Evolutionary conservation across 1,140 invertebrate species (phyloP).

Genomic region (Bombus affinis): DNA sequence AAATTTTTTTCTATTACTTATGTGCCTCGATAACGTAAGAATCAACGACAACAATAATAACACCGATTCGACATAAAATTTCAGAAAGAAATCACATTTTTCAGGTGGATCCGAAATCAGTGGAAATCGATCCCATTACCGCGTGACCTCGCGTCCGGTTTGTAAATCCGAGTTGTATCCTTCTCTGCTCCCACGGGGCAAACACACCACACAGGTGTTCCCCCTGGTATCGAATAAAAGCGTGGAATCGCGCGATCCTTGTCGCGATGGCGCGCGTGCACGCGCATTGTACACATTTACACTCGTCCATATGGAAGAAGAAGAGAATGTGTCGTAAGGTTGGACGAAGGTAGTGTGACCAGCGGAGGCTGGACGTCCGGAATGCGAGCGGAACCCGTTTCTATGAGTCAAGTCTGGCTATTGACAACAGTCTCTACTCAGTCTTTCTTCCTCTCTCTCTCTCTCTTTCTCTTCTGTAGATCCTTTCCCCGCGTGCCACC

Average conservation of each 20-base stretch:
- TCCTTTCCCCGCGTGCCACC: neutral
- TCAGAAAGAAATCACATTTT: neutral
- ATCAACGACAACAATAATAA: neutral
- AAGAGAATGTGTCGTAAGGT: conserved; percentile 36
- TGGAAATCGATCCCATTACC: neutral
- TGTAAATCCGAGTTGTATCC: neutral
- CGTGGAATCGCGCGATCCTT: conserved; percentile 1
- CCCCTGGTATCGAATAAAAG: conserved; percentile 22
- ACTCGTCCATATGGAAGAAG: neutral
- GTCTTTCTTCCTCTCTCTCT: conserved; percentile 6
- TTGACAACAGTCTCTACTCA: conserved; percentile 66
- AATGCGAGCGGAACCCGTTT: conserved; percentile 76
- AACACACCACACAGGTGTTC: conserved; percentile 17
- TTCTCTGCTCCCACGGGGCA: neutral
- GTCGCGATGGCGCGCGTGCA: neutral
- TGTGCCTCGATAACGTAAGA: too few species aligned
- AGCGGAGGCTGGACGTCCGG: conserved; percentile 64
- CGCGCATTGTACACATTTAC: neutral
- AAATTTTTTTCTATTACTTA: too few species aligned
- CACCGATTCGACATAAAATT: neutral
- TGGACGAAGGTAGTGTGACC: conserved; percentile 58
- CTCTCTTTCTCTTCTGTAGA: neutral
- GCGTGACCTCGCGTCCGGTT: neutral
- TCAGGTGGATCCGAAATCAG: neutral
- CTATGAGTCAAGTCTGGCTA: conserved; percentile 74